A percentile compares a stretch with the other conserved stretches of the same genome.
phyloP scores from a whole-genome alignment of 1,140 invertebrate species.

The Cephus cinctus region DNA sequence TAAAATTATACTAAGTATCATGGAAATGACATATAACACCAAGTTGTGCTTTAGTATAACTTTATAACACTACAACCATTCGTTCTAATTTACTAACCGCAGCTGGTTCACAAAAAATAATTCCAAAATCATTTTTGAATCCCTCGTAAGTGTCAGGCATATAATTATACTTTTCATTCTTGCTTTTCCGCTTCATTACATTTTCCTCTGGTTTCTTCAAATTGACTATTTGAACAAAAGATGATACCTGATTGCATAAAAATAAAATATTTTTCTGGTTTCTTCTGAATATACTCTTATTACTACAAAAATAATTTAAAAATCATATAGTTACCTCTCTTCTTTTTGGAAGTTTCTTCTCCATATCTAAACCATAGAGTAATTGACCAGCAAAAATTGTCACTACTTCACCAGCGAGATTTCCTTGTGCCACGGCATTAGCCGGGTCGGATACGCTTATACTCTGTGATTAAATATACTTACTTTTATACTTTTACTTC shows the following conservation, averaged over 20 bases:
- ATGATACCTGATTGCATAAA: slow-evolving; percentile 22
- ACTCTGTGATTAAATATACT: slow-evolving; percentile 6
- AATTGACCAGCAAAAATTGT: slow-evolving; percentile 50
- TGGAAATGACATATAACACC: no score
- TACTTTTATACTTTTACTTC: not conserved
- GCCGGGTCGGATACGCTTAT: slow-evolving; percentile 42
- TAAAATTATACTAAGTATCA: no score
- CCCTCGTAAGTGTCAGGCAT: slow-evolving; percentile 41
- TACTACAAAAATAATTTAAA: no score
- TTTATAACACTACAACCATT: no score
- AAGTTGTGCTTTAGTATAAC: no score
- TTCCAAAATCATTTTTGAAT: slow-evolving; percentile 44
- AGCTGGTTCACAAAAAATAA: slow-evolving; percentile 43
- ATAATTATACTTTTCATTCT: slow-evolving; percentile 34
- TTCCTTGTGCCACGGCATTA: slow-evolving; percentile 52
- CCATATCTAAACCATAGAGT: slow-evolving; percentile 37
- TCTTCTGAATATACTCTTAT: no score
- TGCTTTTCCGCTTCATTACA: slow-evolving; percentile 4
- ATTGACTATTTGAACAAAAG: slow-evolving; percentile 27
- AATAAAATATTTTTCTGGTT: no score
- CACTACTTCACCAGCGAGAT: slow-evolving; percentile 50
- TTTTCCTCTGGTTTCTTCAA: slow-evolving; percentile 10
- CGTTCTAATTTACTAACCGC: no score
- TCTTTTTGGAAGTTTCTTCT: slow-evolving; percentile 37
- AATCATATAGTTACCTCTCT: slow-evolving; percentile 36